phyloP scores from a whole-genome alignment of 2,113 vertebrate species.

The Lanius ludovicianus region DNA sequence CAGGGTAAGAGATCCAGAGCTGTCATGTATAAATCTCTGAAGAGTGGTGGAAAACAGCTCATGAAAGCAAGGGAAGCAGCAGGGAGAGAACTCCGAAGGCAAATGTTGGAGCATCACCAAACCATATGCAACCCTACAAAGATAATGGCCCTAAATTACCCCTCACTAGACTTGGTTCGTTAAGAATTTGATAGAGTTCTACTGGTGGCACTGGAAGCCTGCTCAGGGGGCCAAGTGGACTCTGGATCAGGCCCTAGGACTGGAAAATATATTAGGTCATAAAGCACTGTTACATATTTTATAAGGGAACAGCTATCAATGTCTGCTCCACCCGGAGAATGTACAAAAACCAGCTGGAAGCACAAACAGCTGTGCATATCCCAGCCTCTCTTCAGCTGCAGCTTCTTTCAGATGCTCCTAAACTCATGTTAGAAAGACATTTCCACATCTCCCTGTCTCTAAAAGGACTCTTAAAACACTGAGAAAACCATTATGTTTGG shows the following conservation, averaged over 20 bases:
- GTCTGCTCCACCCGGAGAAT: neutral
- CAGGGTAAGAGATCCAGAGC: neutral
- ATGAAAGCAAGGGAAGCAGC: neutral
- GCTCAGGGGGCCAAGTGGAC: neutral
- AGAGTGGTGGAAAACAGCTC: neutral
- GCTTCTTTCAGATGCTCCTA: slow-evolving; percentile 12
- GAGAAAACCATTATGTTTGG: neutral
- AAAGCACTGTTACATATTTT: slow-evolving; percentile 51
- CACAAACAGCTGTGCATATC: neutral
- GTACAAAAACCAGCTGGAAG: slow-evolving; percentile 35
- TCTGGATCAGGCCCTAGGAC: slow-evolving; percentile 7
- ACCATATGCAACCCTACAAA: slow-evolving; percentile 26
- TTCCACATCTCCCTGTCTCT: neutral
- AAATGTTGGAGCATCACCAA: neutral
- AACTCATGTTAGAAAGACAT: neutral
- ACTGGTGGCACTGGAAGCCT: neutral
- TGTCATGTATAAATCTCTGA: fast-evolving
- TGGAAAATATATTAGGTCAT: slow-evolving; percentile 50
- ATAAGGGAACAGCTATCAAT: slow-evolving; percentile 32
- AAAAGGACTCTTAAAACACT: neutral
- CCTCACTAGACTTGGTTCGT: slow-evolving; percentile 1
- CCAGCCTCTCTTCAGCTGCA: neutral
- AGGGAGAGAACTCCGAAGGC: slow-evolving; percentile 9
- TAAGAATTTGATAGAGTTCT: slow-evolving; percentile 6
- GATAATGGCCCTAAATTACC: slow-evolving; percentile 53